These are phyloP conservation scores for Lithobates pipiens DNA, from an alignment of 2,797 vertebrate genomes.

Conservation along the genomic window DNA sequence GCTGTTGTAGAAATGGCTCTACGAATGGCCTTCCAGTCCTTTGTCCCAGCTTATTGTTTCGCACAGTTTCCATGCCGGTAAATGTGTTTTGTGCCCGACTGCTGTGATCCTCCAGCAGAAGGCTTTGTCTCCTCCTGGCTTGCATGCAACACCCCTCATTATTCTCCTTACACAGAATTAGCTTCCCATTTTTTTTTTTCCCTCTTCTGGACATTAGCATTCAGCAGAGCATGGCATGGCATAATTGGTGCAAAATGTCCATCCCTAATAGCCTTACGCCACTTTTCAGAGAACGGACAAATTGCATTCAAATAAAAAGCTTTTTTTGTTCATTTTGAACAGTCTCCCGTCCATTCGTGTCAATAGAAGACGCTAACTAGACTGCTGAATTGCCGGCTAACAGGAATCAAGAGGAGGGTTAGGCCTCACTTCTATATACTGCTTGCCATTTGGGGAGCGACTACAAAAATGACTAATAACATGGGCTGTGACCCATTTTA, in stretches of 20 bases:
- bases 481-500: too few species aligned
- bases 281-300: background rate
- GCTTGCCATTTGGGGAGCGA: background rate
- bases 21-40: background rate
- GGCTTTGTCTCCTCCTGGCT: background rate
- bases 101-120: slow-evolving; percentile 13
- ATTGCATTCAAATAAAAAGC: slow-evolving; percentile 8
- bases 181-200: slow-evolving; percentile 3
- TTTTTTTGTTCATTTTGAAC: background rate
- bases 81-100: slow-evolving; percentile 13
- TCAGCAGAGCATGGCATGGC: background rate
- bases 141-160: background rate
- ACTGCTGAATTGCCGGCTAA: background rate
- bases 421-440: background rate
- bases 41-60: background rate
- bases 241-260: background rate
- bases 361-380: slow-evolving; percentile 1
- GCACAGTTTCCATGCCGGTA: slow-evolving; percentile 11
- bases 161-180: slow-evolving; percentile 13
- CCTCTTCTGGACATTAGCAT: slow-evolving; percentile 22
- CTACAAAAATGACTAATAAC: too few species aligned
- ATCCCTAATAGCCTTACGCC: background rate
- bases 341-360: background rate
- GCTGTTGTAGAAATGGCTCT: background rate
- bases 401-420: background rate